Conservation (phyloP, 2,797 vertebrate genomes). For the Schizopygopsis pylzovi region DNA sequence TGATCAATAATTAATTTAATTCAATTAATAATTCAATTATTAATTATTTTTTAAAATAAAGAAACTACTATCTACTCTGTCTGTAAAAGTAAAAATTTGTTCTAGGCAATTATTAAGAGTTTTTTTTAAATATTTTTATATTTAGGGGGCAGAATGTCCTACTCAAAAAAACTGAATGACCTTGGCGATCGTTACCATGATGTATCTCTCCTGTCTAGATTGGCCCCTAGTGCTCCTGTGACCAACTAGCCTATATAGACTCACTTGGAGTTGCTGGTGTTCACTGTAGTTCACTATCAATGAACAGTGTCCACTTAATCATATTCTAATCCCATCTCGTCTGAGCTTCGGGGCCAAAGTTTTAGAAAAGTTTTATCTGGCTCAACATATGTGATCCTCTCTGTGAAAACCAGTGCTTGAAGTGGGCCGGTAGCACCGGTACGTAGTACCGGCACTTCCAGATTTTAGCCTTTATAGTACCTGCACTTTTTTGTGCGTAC, state of each 20-base stretch:
- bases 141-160: slow-evolving; percentile 2
- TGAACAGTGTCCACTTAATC: slow-evolving; percentile 19
- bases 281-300: not conserved
- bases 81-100: not conserved
- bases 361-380: not conserved
- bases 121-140: not conserved
- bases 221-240: slow-evolving; percentile 32
- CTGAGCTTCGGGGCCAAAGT: slow-evolving; percentile 1
- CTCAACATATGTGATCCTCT: not conserved
- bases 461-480: no score
- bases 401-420: no score
- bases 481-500: no score
- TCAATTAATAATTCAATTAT: no score
- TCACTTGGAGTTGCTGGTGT: not conserved
- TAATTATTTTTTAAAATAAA: no score
- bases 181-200: slow-evolving; percentile 45
- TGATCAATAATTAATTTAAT: no score
- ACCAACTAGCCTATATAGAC: slow-evolving; percentile 46
- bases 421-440: no score
- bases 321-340: not conserved
- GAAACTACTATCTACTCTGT: not conserved
- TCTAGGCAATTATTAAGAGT: not conserved
- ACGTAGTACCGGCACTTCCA: no score
- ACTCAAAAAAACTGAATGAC: slow-evolving; percentile 39
- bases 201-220: slow-evolving; percentile 44